Percentiles rank a stretch among this genome's conserved stretches.
Conservation (phyloP, 2,797 vertebrate genomes). For the Euthynnus affinis region DNA sequence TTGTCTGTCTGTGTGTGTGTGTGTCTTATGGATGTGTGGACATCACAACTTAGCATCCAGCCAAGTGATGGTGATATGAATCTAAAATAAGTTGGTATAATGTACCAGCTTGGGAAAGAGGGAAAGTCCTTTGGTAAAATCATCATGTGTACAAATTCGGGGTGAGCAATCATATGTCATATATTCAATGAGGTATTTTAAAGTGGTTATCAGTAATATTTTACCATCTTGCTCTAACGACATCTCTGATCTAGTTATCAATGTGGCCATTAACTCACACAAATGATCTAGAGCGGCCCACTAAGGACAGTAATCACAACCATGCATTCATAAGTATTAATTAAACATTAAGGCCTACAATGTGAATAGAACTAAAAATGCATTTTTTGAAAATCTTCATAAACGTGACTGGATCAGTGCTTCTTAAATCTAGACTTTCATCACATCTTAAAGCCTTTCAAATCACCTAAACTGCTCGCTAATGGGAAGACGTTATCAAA, state of each 20-base stretch:
- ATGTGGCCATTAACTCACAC: neutral
- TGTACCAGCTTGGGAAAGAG: no score
- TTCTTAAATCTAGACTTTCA: neutral
- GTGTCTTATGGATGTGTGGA: neutral
- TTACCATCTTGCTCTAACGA: no score
- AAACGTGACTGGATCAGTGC: neutral
- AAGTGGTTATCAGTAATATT: neutral
- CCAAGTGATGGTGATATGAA: no score
- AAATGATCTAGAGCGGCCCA: constrained; percentile 8
- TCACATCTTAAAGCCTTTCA: neutral
- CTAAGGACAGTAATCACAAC: neutral
- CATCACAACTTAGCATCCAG: neutral
- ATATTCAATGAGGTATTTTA: neutral
- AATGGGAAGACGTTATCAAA: neutral
- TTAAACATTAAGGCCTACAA: neutral
- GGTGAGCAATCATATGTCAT: neutral
- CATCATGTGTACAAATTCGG: neutral
- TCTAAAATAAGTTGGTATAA: no score
- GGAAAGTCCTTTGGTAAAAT: no score
- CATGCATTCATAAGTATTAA: neutral
- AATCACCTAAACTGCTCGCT: neutral
- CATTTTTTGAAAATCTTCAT: neutral
- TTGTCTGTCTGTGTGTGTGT: neutral
- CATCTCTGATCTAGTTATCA: neutral
- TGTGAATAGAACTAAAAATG: neutral